Conservation (phyloP, 30 jellyfish, hydroid and myxozoan species). For the Clytia hemisphaerica region DNA sequence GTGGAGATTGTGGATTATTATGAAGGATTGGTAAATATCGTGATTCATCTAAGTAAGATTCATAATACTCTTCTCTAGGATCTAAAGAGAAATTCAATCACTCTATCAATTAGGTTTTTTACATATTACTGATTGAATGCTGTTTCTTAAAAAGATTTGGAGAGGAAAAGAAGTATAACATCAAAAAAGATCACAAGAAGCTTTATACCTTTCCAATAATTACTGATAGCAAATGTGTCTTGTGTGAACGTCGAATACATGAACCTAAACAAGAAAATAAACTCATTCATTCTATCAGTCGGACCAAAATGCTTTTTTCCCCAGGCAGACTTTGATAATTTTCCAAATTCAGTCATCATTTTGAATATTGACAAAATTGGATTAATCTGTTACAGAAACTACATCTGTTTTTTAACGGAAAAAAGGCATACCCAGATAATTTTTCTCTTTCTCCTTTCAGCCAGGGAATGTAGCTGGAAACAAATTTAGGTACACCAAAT, state of each 20-base stretch:
- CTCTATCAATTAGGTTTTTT: neutral
- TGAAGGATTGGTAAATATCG: constrained; percentile 53
- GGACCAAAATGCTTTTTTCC: no score
- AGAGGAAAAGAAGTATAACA: neutral
- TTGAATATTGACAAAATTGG: no score
- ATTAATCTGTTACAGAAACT: no score
- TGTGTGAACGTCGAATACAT: constrained; percentile 69
- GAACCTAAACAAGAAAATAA: constrained; percentile 26
- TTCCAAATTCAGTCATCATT: no score
- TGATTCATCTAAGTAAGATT: constrained; percentile 39
- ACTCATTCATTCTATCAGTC: neutral
- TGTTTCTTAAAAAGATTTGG: no score
- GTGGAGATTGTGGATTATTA: constrained; percentile 62
- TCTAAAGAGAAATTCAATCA: constrained; percentile 23
- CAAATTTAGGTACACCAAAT: constrained; percentile 63
- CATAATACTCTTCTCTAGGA: constrained; percentile 64
- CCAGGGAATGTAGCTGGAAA: constrained; percentile 36
- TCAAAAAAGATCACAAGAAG: neutral
- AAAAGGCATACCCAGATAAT: constrained; percentile 45
- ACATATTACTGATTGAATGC: no score
- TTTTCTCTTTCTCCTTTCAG: constrained; percentile 52
- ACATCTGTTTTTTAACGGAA: no score
- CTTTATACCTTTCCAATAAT: constrained; percentile 87
- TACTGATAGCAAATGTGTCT: constrained; percentile 71
- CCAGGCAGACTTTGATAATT: no score